Percentiles rank a stretch among this genome's conserved stretches.
Conservation (phyloP, 2,113 vertebrate genomes). For the Cisticola juncidis region DNA sequence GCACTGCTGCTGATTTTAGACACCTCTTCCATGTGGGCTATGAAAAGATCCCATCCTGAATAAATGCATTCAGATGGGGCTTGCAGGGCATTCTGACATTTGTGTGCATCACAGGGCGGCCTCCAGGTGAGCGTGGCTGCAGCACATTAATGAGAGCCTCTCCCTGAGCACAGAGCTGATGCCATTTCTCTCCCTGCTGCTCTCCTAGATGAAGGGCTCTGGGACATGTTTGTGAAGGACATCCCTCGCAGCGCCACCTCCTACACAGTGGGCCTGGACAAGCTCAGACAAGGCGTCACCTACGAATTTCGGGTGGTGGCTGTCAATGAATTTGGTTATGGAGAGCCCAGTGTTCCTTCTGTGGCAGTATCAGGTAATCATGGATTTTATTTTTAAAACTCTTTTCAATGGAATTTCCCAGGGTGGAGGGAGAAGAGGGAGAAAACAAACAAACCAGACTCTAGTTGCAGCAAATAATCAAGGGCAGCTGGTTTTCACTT, state of each 20-base stretch:
- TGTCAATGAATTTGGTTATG: slow-evolving; percentile 88
- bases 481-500: background rate
- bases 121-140: background rate
- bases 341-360: slow-evolving; percentile 90
- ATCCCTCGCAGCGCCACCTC: slow-evolving; percentile 85
- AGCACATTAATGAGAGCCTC: background rate
- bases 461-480: background rate
- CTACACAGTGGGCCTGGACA: slow-evolving; percentile 83
- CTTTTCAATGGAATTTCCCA: background rate
- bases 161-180: background rate
- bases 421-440: background rate
- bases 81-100: background rate
- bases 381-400: background rate
- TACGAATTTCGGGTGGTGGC: slow-evolving; percentile 95
- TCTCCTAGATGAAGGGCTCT: slow-evolving; percentile 89
- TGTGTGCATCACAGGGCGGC: background rate
- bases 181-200: background rate
- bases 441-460: accelerated
- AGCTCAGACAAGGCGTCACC: slow-evolving; percentile 87
- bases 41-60: background rate
- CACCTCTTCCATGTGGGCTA: background rate
- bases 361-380: slow-evolving; percentile 86
- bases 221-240: slow-evolving; percentile 91
- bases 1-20: background rate
- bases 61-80: background rate